phyloP scores from a whole-genome alignment of 2,113 vertebrate species.

The Sinosuthora webbiana region DNA sequence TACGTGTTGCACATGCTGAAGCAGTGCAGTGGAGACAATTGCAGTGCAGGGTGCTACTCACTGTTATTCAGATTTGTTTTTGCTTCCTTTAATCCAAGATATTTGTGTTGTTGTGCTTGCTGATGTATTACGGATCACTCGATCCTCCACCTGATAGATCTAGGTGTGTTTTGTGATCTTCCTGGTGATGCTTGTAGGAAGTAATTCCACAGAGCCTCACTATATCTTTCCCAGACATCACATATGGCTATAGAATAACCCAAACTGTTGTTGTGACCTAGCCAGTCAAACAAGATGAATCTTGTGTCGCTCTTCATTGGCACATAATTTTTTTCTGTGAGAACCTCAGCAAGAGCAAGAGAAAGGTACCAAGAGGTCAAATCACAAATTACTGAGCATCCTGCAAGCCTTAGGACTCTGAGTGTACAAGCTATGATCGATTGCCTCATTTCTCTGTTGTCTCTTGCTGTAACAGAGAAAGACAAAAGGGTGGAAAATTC shows the following conservation, averaged over 20 bases:
- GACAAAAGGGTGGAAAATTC: background rate
- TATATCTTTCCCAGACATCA: background rate
- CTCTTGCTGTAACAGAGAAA: background rate
- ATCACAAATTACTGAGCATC: conserved; percentile 41
- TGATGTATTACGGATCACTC: background rate
- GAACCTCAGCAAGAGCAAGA: conserved; percentile 6
- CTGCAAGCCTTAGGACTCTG: background rate
- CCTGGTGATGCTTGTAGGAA: background rate
- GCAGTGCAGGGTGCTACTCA: background rate
- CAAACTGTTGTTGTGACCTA: conserved; percentile 29
- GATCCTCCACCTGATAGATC: background rate
- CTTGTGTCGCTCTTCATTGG: conserved; percentile 48
- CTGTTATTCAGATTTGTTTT: background rate
- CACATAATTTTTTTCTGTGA: conserved; percentile 53
- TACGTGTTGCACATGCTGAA: rapidly evolving
- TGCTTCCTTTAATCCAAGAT: background rate
- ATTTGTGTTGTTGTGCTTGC: background rate
- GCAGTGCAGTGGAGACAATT: background rate
- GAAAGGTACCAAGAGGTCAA: conserved; percentile 41
- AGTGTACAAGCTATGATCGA: background rate
- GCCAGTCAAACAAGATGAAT: conserved; percentile 59
- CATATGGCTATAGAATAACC: conserved; percentile 20
- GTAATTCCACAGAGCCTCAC: background rate
- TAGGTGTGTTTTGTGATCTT: background rate
- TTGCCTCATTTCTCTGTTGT: conserved; percentile 18